These are phyloP conservation scores for Lacerta viridis DNA, from an alignment of 2,797 vertebrate species.

Conservation along the genomic window DNA sequence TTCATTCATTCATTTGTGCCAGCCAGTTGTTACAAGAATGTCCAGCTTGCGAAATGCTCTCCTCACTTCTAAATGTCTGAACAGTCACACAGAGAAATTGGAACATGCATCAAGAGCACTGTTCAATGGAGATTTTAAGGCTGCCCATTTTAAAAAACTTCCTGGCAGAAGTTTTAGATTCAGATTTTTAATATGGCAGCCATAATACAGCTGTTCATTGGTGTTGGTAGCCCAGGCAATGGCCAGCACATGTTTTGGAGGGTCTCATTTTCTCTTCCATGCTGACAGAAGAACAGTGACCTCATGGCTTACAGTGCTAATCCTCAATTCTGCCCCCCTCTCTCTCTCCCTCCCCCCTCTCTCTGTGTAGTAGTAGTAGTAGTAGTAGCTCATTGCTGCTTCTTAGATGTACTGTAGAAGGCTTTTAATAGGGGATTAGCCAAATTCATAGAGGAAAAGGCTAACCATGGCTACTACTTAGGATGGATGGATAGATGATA, in stretches of 20 bases:
- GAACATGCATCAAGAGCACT: background rate
- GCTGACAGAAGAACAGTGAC: background rate
- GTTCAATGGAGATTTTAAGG: background rate
- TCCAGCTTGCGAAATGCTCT: constrained; percentile 8
- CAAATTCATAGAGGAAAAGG: too few relatives aligned
- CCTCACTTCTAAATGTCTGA: constrained; percentile 13
- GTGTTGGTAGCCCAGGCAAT: background rate
- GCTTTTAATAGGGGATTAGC: too few relatives aligned
- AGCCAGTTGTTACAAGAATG: constrained; percentile 17
- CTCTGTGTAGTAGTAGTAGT: too few relatives aligned
- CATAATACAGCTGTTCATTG: background rate
- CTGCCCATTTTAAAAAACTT: background rate
- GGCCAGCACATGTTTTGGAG: background rate
- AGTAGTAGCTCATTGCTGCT: background rate
- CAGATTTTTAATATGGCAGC: background rate
- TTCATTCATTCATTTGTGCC: background rate
- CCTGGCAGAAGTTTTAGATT: background rate
- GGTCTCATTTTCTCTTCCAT: background rate
- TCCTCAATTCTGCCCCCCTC: too few relatives aligned
- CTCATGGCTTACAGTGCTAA: background rate
- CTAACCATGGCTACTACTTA: too few relatives aligned
- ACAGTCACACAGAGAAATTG: background rate
- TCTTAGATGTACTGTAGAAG: too few relatives aligned
- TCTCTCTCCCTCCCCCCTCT: too few relatives aligned
- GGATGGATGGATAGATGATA: too few relatives aligned